Evolutionary conservation across 2,888 invertebrate species (phyloP), one percentile per base, ranked within the genome.

Genomic region (Tipula confusa): DNA sequence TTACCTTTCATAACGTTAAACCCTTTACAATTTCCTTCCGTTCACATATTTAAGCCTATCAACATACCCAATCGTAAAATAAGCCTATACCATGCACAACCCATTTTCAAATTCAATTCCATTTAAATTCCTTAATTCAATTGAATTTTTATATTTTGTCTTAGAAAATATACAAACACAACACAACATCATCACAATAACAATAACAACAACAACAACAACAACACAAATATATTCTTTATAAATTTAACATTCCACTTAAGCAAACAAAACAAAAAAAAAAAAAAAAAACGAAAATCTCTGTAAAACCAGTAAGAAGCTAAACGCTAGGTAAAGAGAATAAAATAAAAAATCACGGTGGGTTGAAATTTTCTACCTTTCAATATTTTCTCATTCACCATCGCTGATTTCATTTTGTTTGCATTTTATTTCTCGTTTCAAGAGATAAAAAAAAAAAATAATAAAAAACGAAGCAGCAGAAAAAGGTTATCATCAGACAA

Each of bases 401-500:
- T 64, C 64, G 64, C 64, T 9, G 18, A 64, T 64, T 64, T 24
- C 64, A 64, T 64, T 64, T 24, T 64, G 64, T 64, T 64, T 64
- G 64, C 64, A 64, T 64, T 64, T 64, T 64, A 64, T 64, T 24
- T 64, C 33, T 6, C 9, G 24, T 64, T 64, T 64, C 18, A 24
- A 7, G 64, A 24, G 64, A 64, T 64, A 64, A 64, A 64, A 64
- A 64, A 33, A 2, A 33, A 1, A 33, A 5, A 33, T 9, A 33
- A 43, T 15, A 15, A 3, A 64, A 64, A 64, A 64, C 24, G 64
- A 18, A 64, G 64, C 64, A 64, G 64, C 64, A 64, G 64, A 64
- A 64, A 64, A 64, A 64, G 64, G 64, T 64, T 64, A 64, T 64
- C 64, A 9, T 64, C 64, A 64, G 64, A 64, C 64, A 64, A 64